phyloP scores from a whole-genome alignment of 2,113 vertebrate species.

The Prunella himalayana region DNA sequence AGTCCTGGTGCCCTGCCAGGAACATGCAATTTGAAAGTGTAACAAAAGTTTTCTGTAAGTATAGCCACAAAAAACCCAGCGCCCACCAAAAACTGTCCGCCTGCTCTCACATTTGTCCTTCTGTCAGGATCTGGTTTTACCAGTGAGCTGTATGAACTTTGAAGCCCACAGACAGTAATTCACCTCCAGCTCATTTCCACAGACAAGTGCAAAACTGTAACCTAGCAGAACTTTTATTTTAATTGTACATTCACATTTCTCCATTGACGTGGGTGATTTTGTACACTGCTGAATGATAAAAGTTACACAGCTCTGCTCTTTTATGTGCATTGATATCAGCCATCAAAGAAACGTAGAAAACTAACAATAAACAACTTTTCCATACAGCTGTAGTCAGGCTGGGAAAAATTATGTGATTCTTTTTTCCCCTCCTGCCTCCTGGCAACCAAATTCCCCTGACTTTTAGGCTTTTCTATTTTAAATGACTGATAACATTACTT shows the following conservation, averaged over 20 bases:
- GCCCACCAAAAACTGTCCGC: not conserved
- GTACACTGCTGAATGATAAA: not conserved
- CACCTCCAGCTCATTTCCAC: not conserved
- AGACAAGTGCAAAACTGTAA: not conserved
- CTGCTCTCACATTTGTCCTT: not conserved
- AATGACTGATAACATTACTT: not conserved
- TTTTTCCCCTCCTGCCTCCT: not conserved
- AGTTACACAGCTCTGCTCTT: not conserved
- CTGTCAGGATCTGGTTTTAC: not conserved
- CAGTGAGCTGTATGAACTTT: not conserved
- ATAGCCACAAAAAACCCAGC: not conserved
- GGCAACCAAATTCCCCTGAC: not conserved
- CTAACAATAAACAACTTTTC: not conserved
- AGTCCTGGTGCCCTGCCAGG: not conserved
- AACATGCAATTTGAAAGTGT: not conserved
- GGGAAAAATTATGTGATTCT: not conserved
- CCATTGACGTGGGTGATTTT: not conserved
- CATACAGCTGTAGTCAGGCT: not conserved
- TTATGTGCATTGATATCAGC: not conserved
- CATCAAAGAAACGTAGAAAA: not conserved
- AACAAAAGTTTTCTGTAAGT: not conserved
- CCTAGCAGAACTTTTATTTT: slow-evolving; percentile 51
- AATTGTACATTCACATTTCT: not conserved
- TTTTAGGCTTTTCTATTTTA: not conserved
- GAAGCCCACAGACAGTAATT: not conserved